phyloP scores from a whole-genome alignment of 2,113 vertebrate genomes.

The Ophiodon elongatus region DNA sequence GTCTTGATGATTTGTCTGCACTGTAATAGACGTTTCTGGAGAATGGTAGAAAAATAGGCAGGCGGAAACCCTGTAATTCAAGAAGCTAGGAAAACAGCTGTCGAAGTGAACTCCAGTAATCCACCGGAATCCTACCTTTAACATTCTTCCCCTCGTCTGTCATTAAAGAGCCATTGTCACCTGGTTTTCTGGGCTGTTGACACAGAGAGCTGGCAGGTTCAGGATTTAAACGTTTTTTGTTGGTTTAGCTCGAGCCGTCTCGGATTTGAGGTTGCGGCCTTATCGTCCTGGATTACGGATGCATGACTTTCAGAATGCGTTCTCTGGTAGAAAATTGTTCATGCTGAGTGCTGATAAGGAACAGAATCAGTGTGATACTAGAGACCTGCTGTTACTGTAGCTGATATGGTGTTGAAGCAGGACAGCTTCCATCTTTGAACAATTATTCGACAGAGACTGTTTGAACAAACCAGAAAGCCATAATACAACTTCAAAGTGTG shows the following conservation, averaged over 20 bases:
- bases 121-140: slow-evolving; percentile 72
- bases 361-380: slow-evolving; percentile 64
- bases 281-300: slow-evolving; percentile 65
- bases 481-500: slow-evolving; percentile 72
- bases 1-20: slow-evolving; percentile 60
- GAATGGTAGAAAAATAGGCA: slow-evolving; percentile 33
- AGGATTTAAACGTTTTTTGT: slow-evolving; percentile 38
- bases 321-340: slow-evolving; percentile 62
- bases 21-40: slow-evolving; percentile 61
- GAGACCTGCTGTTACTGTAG: slow-evolving; percentile 65
- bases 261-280: slow-evolving; percentile 39
- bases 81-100: slow-evolving; percentile 74
- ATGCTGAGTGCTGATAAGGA: slow-evolving; percentile 73
- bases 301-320: slow-evolving; percentile 69
- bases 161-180: slow-evolving; percentile 75
- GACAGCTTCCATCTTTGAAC: slow-evolving; percentile 73
- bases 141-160: slow-evolving; percentile 77
- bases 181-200: slow-evolving; percentile 61
- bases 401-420: slow-evolving; percentile 58
- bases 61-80: slow-evolving; percentile 68
- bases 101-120: slow-evolving; percentile 15
- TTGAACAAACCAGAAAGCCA: slow-evolving; percentile 56
- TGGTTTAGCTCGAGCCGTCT: slow-evolving; percentile 32
- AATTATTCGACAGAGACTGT: slow-evolving; percentile 61
- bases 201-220: slow-evolving; percentile 6